phyloP scores from a whole-genome alignment of 2,888 invertebrate species.

The Metopia argyrocephala region DNA sequence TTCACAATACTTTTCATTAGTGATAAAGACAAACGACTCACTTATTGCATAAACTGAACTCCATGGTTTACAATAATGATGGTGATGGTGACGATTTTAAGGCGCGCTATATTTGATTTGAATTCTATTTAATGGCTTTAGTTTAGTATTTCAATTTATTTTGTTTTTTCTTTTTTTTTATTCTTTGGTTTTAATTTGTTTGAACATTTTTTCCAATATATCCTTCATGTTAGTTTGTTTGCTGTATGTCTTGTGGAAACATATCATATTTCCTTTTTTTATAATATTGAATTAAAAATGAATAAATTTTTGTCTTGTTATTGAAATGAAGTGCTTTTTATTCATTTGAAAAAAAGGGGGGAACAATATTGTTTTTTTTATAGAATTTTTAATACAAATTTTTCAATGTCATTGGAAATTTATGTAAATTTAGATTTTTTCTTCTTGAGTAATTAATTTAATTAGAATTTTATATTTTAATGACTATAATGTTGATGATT shows the following conservation, averaged over 20 bases:
- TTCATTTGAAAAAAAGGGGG: slow-evolving; percentile 21
- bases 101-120: slow-evolving; percentile 42
- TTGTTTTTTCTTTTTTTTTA: slow-evolving; percentile 21
- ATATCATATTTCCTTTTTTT: slow-evolving; percentile 48
- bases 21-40: slow-evolving; percentile 72
- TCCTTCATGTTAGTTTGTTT: slow-evolving; percentile 15
- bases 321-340: neutral
- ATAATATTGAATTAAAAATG: slow-evolving; percentile 11
- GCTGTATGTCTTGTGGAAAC: neutral
- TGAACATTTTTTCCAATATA: slow-evolving; percentile 44
- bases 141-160: slow-evolving; percentile 34
- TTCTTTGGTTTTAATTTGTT: slow-evolving; percentile 47
- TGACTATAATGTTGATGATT: neutral
- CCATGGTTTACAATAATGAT: neutral
- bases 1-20: slow-evolving; percentile 12
- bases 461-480: slow-evolving; percentile 12
- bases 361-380: neutral
- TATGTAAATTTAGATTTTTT: slow-evolving; percentile 29
- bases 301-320: slow-evolving; percentile 1
- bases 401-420: slow-evolving; percentile 52
- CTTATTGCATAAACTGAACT: slow-evolving; percentile 63
- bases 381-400: no score
- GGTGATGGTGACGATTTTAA: slow-evolving; percentile 42
- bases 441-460: slow-evolving; percentile 26
- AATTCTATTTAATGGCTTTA: neutral